Evolutionary conservation across 1,140 invertebrate genomes (phyloP), one percentile per base, ranked within the genome.

Genomic region (Agrilus planipennis): DNA sequence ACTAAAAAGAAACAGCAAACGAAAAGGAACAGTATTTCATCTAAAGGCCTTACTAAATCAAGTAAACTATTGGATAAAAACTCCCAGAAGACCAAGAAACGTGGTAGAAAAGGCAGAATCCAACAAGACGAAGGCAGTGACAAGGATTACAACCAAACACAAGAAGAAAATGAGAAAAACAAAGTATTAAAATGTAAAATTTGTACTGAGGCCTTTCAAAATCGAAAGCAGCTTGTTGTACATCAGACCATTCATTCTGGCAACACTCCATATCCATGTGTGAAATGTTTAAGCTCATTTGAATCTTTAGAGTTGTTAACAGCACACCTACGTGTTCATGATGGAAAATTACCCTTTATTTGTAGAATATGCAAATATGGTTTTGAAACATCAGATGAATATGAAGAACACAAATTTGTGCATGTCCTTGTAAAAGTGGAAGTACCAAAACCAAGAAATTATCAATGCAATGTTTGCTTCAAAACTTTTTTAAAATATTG

Each of bases 401-500:
- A 49, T 20, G 42, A 50, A 2, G 35, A 34, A 2, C 57, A 58
- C 18, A n/a, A 39, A n/a, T 31, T 34, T 7, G 42, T 54, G 12
- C 57, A 58, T 31, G 40, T 55, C 21, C 37, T 58, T 12, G 42
- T 44, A 34, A 22, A 35, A 10, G 28, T 35, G 5, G 51, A 53
- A 19, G 2, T 17, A 2, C n/a, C 19, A 6, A 22, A 35, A 20
- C 34, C 20, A 10, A 48, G 42, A 32, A 41, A 42, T 6, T 58
- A 46, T 38, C 45, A 42, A 7, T 60, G 58, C 35, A 43, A 45
- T 9, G 31, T 48, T 19, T 60, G 58, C 32, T 18, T 23, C 6
- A 56, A 52, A 41, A 44, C 54, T 25, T 60, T 60, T 42, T 42
- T 42, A 22, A 58, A 60, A 48, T 44, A 51, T 7, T 57, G 51